Percentiles rank a stretch among this genome's conserved stretches.
Conservation (phyloP, 2,113 vertebrate species). For the Clarias macrocephalus region DNA sequence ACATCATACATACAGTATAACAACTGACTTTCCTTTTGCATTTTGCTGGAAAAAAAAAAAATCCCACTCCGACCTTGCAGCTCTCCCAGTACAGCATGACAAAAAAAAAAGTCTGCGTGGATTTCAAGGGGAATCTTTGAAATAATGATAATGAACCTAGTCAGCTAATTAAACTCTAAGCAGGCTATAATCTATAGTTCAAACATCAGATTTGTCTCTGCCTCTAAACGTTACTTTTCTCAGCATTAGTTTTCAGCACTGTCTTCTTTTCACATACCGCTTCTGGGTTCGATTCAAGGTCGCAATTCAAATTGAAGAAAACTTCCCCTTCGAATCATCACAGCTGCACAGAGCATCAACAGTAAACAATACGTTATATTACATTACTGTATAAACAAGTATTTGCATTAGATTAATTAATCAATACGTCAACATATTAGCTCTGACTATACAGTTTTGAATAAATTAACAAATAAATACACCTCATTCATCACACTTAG, state of each 20-base stretch:
- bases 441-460: no score
- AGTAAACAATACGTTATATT: no score
- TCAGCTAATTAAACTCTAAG: conserved; percentile 9
- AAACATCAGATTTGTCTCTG: not conserved
- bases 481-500: not conserved
- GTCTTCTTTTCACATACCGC: not conserved
- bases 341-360: no score
- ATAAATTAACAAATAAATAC: no score
- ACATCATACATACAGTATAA: no score
- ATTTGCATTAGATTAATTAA: no score
- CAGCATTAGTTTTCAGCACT: not conserved
- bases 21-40: no score
- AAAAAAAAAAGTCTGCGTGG: not conserved
- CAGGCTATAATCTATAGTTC: not conserved
- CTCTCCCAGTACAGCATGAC: no score
- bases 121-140: not conserved
- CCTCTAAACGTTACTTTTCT: not conserved
- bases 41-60: no score
- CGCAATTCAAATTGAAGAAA: not conserved
- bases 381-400: no score
- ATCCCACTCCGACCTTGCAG: no score
- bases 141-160: not conserved
- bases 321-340: not conserved
- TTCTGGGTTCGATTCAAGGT: not conserved
- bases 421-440: no score